A percentile compares a stretch with the other conserved stretches of the same genome.
Evolutionary conservation across 2,113 vertebrate species (phyloP).

Genomic region (Euleptes europaea): DNA sequence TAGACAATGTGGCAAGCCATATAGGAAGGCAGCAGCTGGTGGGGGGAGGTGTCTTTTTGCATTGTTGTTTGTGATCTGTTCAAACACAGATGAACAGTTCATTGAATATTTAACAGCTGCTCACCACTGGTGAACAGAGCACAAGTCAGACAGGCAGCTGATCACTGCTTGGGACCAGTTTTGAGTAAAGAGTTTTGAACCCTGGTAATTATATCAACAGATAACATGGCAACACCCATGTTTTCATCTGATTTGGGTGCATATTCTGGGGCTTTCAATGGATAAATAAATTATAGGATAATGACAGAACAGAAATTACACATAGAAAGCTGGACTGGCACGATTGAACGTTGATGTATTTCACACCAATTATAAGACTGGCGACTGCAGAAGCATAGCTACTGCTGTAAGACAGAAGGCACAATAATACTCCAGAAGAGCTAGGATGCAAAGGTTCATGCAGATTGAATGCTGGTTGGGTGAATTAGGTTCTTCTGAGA

Average conservation of each 20-base stretch:
- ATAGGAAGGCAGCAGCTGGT: too few relatives aligned
- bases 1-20: too few relatives aligned
- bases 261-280: neutral
- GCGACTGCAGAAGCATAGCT: neutral
- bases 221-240: neutral
- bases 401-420: fast-evolving
- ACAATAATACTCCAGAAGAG: neutral
- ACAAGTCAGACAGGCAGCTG: too few relatives aligned
- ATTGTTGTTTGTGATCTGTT: too few relatives aligned
- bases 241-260: neutral
- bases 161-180: neutral
- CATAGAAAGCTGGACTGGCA: neutral
- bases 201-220: neutral
- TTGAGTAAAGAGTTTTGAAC: neutral
- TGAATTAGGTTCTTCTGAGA: neutral
- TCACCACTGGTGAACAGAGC: too few relatives aligned
- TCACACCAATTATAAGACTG: neutral
- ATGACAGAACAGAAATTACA: neutral
- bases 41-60: too few relatives aligned
- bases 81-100: too few relatives aligned
- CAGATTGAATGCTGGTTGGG: neutral
- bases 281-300: neutral
- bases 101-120: too few relatives aligned
- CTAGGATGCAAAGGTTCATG: neutral
- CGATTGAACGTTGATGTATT: neutral